phyloP scores from a whole-genome alignment of 2,113 vertebrate genomes.

The Alethe castanea region DNA sequence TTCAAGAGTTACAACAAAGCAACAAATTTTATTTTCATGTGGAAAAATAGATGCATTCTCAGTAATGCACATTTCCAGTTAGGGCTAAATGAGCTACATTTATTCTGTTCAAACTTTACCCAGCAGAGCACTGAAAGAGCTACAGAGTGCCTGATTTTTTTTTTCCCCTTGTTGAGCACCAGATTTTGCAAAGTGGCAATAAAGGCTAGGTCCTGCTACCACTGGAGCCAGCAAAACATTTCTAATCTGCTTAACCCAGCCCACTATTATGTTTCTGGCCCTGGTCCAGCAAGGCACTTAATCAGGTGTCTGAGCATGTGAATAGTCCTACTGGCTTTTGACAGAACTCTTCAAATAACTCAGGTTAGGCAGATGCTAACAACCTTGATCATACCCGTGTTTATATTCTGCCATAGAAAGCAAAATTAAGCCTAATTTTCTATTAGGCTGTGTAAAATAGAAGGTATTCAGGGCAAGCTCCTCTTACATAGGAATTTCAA shows the following conservation, averaged over 20 bases:
- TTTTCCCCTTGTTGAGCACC: background rate
- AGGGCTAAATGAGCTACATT: background rate
- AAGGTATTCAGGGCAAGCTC: background rate
- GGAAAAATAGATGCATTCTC: background rate
- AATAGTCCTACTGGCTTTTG: background rate
- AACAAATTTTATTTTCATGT: background rate
- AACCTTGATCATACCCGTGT: background rate
- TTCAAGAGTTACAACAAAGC: background rate
- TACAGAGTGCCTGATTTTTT: background rate
- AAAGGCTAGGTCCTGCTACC: background rate
- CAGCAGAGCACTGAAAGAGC: background rate
- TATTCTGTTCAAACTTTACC: background rate
- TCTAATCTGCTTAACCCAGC: slow-evolving; percentile 14
- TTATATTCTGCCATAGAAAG: background rate
- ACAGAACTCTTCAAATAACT: background rate
- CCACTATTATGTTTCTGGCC: slow-evolving; percentile 12
- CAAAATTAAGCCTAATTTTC: background rate
- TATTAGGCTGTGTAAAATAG: background rate
- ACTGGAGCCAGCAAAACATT: background rate
- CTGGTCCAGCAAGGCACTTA: slow-evolving; percentile 29
- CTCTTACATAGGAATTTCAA: background rate
- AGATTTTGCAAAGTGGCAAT: slow-evolving; percentile 5
- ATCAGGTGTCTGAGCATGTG: slow-evolving; percentile 8
- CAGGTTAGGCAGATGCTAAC: background rate
- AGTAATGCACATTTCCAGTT: background rate